phyloP scores from a whole-genome alignment of 2,888 invertebrate species.

The Hirtodrosophila duncani region DNA sequence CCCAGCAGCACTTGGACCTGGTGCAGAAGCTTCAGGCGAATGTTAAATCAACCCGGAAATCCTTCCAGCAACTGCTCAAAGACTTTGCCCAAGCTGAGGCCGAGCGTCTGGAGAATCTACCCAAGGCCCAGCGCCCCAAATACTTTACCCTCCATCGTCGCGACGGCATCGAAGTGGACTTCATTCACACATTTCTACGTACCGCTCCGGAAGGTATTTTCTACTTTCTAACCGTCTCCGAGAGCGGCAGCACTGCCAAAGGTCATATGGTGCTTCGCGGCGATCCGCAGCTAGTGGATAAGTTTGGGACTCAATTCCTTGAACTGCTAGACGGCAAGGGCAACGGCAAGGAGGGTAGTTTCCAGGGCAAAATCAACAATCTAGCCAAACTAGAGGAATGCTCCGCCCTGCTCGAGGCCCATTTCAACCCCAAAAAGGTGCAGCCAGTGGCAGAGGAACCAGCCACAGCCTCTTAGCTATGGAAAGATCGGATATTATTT shows the following conservation, averaged over 20 bases:
- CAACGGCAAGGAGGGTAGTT: conserved; percentile 85
- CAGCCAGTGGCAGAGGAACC: conserved; percentile 1
- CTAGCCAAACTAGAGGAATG: conserved; percentile 83
- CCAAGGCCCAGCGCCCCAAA: conserved; percentile 80
- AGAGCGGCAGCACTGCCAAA: conserved; percentile 80
- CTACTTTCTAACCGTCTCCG: conserved; percentile 85
- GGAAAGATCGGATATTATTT: too few species aligned
- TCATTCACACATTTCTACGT: conserved; percentile 84
- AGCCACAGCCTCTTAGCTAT: conserved; percentile 20
- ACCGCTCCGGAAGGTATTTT: conserved; percentile 81
- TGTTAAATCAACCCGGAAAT: conserved; percentile 83
- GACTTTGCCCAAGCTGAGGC: conserved; percentile 86
- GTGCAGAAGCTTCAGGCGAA: conserved; percentile 87
- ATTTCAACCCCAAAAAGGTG: conserved; percentile 78
- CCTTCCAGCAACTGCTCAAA: conserved; percentile 82
- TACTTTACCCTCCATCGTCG: conserved; percentile 83
- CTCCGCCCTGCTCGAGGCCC: conserved; percentile 81
- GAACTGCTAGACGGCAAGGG: conserved; percentile 87
- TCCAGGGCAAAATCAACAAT: conserved; percentile 87
- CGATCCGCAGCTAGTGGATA: conserved; percentile 67
- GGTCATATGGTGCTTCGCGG: conserved; percentile 80
- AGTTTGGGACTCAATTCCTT: conserved; percentile 80
- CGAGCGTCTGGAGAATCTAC: conserved; percentile 80
- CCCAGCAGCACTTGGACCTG: conserved; percentile 84
- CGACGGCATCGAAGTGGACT: conserved; percentile 87